Evolutionary conservation across 2,797 vertebrate species (phyloP).

Genomic region (Pithecia hirsuta): DNA sequence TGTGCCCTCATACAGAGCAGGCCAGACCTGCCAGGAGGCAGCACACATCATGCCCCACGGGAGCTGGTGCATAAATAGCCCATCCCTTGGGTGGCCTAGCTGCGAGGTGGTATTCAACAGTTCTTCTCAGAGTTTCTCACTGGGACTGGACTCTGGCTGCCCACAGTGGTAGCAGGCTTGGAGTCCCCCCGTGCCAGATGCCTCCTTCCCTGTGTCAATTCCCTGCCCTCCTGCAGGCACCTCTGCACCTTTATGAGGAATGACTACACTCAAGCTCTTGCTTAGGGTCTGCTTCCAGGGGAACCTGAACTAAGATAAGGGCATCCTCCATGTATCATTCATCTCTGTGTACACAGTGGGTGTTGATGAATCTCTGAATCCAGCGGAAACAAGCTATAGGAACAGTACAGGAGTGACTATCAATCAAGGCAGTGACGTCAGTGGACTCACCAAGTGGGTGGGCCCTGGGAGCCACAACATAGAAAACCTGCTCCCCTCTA

Average conservation of each 20-base stretch:
- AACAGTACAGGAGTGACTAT: accelerated
- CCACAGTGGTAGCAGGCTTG: background rate
- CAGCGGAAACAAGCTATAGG: background rate
- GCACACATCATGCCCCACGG: too few species aligned
- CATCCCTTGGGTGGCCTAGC: background rate
- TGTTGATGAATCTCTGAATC: background rate
- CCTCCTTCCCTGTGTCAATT: background rate
- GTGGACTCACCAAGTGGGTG: background rate
- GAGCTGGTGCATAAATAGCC: background rate
- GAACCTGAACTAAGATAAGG: background rate
- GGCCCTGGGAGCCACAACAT: background rate
- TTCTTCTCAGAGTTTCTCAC: background rate
- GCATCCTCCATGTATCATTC: too few species aligned
- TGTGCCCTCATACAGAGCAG: background rate
- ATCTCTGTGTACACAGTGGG: accelerated
- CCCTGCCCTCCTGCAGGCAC: background rate
- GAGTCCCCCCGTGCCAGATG: accelerated
- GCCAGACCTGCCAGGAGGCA: background rate
- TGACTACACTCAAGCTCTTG: accelerated
- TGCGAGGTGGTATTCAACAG: background rate
- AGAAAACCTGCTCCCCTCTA: background rate
- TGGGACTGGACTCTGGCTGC: background rate
- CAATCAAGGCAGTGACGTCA: background rate
- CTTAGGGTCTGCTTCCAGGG: background rate
- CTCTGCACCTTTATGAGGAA: background rate